Conservation (phyloP, 2,888 invertebrate genomes). For the Drosophila greeni region DNA sequence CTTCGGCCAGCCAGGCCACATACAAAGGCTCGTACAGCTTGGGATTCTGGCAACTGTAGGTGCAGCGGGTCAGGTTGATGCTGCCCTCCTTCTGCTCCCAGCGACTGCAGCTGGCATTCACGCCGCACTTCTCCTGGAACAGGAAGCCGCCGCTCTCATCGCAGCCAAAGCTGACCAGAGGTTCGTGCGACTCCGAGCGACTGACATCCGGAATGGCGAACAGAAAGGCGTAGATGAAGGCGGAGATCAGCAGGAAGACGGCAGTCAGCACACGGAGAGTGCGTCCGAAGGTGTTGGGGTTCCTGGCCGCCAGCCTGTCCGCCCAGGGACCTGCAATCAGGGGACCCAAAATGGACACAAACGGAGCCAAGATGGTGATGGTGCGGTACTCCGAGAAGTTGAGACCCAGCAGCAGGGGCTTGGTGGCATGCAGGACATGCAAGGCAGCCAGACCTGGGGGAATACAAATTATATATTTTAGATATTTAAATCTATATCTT, state of each 20-base stretch:
- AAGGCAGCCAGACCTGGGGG: slow-evolving; percentile 87
- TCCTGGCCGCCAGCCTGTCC: slow-evolving; percentile 80
- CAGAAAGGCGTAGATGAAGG: slow-evolving; percentile 84
- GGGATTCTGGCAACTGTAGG: slow-evolving; percentile 84
- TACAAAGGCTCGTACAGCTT: slow-evolving; percentile 77
- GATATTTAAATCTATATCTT: too few relatives aligned
- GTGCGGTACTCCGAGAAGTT: slow-evolving; percentile 86
- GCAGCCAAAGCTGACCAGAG: slow-evolving; percentile 86
- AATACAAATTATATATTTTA: too few relatives aligned
- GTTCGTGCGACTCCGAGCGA: slow-evolving; percentile 81
- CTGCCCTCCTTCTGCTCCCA: slow-evolving; percentile 84
- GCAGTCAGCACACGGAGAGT: slow-evolving; percentile 85
- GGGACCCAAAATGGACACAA: slow-evolving; percentile 88
- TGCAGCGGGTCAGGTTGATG: slow-evolving; percentile 84
- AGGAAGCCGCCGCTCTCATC: slow-evolving; percentile 85
- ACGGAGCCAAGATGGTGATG: slow-evolving; percentile 88
- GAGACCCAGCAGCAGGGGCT: slow-evolving; percentile 81
- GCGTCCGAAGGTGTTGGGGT: slow-evolving; percentile 80
- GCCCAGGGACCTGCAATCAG: slow-evolving; percentile 88
- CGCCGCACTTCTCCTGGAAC: slow-evolving; percentile 86
- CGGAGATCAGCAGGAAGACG: slow-evolving; percentile 83
- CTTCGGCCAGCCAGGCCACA: slow-evolving; percentile 75
- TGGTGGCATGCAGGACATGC: slow-evolving; percentile 88
- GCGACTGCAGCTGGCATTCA: slow-evolving; percentile 83
- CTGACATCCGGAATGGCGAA: slow-evolving; percentile 84